A percentile compares a stretch with the other conserved stretches of the same genome.
These are phyloP conservation scores for Carabus problematicus DNA, from an alignment of 2,888 invertebrate genomes.

Conservation along the genomic window DNA sequence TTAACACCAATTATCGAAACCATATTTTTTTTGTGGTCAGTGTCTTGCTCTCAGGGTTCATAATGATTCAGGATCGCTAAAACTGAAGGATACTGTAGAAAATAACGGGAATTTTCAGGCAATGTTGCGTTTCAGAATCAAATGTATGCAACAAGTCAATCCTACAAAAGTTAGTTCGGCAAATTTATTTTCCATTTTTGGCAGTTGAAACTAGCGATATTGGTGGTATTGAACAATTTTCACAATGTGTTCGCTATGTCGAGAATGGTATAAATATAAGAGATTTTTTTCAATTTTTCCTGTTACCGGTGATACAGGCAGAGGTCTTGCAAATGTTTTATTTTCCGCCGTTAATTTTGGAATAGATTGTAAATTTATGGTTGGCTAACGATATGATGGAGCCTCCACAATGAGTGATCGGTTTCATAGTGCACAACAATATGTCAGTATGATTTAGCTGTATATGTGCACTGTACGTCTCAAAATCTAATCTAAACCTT, in stretches of 20 bases:
- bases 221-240: constrained; percentile 41
- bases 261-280: constrained; percentile 9
- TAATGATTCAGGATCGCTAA: too few relatives aligned
- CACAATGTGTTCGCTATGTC: constrained; percentile 18
- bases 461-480: constrained; percentile 47
- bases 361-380: constrained; percentile 43
- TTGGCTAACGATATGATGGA: constrained; percentile 46
- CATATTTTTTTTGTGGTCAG: too few relatives aligned
- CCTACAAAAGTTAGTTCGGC: constrained; percentile 30
- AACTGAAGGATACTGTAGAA: too few relatives aligned
- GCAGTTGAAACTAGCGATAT: constrained; percentile 45
- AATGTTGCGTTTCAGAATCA: constrained; percentile 43
- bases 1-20: too few relatives aligned
- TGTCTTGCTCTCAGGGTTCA: too few relatives aligned
- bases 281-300: constrained; percentile 46
- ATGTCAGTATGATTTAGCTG: constrained; percentile 43
- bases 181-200: constrained; percentile 45
- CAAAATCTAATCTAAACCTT: constrained; percentile 35
- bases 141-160: constrained; percentile 33
- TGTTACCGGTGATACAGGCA: constrained; percentile 44
- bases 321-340: constrained; percentile 44
- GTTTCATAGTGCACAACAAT: constrained; percentile 44
- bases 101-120: constrained; percentile 47
- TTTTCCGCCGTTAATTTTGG: constrained; percentile 42
- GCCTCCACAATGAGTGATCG: constrained; percentile 44